Evolutionary conservation across 1,140 invertebrate genomes (phyloP).

Genomic region (Aricia agestis): DNA sequence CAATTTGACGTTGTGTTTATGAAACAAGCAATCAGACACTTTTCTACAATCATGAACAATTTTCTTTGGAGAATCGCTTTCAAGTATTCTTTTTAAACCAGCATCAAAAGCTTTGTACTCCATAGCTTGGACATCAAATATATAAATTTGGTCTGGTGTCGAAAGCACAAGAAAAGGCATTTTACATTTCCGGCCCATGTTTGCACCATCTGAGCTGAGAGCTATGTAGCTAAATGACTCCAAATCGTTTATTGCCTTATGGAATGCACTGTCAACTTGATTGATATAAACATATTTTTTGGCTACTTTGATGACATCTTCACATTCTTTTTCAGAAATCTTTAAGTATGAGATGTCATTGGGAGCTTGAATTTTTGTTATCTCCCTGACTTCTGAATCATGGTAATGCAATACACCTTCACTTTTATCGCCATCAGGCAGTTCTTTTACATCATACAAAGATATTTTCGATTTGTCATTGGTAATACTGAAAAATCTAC

Average conservation of each 20-base stretch:
- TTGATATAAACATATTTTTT: slow-evolving; percentile 69
- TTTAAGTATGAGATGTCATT: slow-evolving; percentile 52
- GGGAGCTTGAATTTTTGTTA: slow-evolving; percentile 56
- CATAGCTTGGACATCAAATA: slow-evolving; percentile 73
- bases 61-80: slow-evolving; percentile 66
- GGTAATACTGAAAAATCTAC: slow-evolving; percentile 64
- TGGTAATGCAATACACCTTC: slow-evolving; percentile 64
- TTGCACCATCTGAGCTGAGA: slow-evolving; percentile 63
- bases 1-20: slow-evolving; percentile 70
- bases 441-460: slow-evolving; percentile 62
- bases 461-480: slow-evolving; percentile 68
- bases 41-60: slow-evolving; percentile 74
- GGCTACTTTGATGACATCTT: slow-evolving; percentile 59
- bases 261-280: slow-evolving; percentile 65
- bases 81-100: slow-evolving; percentile 64
- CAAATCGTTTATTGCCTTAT: slow-evolving; percentile 63
- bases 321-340: slow-evolving; percentile 63
- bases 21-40: slow-evolving; percentile 70
- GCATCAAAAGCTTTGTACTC: slow-evolving; percentile 68
- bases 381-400: slow-evolving; percentile 58
- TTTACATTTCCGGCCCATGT: slow-evolving; percentile 70
- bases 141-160: slow-evolving; percentile 70
- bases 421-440: slow-evolving; percentile 45
- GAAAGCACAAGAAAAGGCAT: slow-evolving; percentile 68
- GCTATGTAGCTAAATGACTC: slow-evolving; percentile 55